These are phyloP conservation scores for Serinus canaria DNA, from an alignment of 2,113 vertebrate genomes.

Conservation along the genomic window DNA sequence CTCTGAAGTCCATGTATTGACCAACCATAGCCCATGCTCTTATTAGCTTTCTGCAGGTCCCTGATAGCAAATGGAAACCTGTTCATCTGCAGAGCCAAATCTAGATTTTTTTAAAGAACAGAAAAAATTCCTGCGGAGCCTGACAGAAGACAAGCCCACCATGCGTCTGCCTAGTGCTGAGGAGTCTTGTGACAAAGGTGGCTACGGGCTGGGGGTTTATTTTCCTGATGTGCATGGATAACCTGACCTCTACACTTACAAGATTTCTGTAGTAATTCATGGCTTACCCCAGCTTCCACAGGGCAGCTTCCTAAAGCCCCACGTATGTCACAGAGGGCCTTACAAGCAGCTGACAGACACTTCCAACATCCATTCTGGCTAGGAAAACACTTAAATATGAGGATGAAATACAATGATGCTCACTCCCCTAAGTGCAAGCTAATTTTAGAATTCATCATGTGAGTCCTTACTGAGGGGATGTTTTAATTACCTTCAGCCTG, in stretches of 20 bases:
- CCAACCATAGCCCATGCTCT: background rate
- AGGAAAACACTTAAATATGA: background rate
- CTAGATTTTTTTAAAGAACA: background rate
- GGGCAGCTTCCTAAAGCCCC: background rate
- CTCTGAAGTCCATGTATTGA: background rate
- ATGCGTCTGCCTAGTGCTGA: background rate
- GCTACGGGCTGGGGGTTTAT: background rate
- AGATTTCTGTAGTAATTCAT: background rate
- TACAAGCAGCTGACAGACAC: background rate
- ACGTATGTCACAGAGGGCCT: background rate
- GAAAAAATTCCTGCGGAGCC: background rate
- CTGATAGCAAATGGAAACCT: background rate
- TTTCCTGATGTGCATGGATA: background rate
- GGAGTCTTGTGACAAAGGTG: background rate
- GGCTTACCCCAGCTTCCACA: background rate
- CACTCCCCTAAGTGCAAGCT: background rate
- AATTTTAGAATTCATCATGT: constrained; percentile 16
- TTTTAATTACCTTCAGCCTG: constrained; percentile 18
- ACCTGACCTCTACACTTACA: background rate
- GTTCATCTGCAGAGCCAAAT: background rate
- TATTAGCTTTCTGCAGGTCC: background rate
- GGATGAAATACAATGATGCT: constrained; percentile 15
- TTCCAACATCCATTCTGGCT: background rate
- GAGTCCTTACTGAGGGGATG: background rate
- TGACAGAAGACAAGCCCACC: background rate